Conservation (phyloP, 1,140 invertebrate genomes). For the Drosophila leontia region DNA sequence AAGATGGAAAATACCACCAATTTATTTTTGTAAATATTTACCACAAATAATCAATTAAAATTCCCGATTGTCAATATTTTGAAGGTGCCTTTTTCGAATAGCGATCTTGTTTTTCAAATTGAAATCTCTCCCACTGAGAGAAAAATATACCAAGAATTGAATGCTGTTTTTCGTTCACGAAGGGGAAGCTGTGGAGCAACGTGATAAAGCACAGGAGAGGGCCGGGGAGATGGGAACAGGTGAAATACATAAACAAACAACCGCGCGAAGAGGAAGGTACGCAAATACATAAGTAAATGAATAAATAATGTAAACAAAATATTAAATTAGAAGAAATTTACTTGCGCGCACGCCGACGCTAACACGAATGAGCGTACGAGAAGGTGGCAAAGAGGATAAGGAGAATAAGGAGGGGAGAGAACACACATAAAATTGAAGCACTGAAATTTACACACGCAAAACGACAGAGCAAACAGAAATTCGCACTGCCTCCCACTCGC, state of each 20-base stretch:
- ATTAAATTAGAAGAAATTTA: slow-evolving; percentile 83
- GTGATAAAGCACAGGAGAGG: neutral
- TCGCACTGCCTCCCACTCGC: slow-evolving; percentile 19
- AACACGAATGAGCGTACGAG: slow-evolving; percentile 42
- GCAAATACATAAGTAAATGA: slow-evolving; percentile 80
- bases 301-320: slow-evolving; percentile 83
- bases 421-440: slow-evolving; percentile 69
- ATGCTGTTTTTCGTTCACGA: neutral
- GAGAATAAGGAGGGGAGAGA: neutral
- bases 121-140: slow-evolving; percentile 20
- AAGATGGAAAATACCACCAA: neutral
- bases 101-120: neutral
- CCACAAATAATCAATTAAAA: slow-evolving; percentile 19
- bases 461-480: slow-evolving; percentile 41
- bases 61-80: slow-evolving; percentile 19
- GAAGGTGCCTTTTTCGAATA: neutral
- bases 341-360: slow-evolving; percentile 74
- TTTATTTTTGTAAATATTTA: slow-evolving; percentile 6
- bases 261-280: slow-evolving; percentile 39
- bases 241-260: slow-evolving; percentile 66
- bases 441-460: slow-evolving; percentile 65
- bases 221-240: slow-evolving; percentile 23
- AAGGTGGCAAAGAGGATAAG: neutral
- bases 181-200: neutral
- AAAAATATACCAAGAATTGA: slow-evolving; percentile 20